Conservation (phyloP, 2,888 invertebrate genomes). For the Cyaniris semiargus region DNA sequence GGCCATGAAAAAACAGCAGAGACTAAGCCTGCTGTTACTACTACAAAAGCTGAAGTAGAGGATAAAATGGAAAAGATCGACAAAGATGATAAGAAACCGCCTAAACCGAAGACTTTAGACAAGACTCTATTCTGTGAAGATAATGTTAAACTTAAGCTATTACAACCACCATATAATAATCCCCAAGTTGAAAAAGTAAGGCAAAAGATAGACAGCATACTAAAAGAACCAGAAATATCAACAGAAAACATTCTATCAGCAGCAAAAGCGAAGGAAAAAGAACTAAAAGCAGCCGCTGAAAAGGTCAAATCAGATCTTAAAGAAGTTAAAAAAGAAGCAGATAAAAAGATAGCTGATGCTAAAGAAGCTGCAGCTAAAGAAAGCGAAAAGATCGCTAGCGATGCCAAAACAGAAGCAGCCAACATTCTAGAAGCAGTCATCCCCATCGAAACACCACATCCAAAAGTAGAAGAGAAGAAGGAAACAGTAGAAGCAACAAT, state of each 20-base stretch:
- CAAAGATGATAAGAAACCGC: conserved; percentile 57
- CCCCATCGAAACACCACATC: conserved; percentile 69
- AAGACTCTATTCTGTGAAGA: conserved; percentile 60
- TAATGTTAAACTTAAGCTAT: conserved; percentile 62
- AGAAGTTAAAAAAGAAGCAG: conserved; percentile 54
- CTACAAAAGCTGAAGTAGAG: conserved; percentile 44
- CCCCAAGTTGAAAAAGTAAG: conserved; percentile 73
- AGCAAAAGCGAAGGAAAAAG: conserved; percentile 49
- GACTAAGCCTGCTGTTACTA: conserved; percentile 37
- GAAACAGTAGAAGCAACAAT: conserved; percentile 65
- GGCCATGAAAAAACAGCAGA: conserved; percentile 49
- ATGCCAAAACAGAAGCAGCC: conserved; percentile 65
- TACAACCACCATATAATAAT: conserved; percentile 73
- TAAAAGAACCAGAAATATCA: conserved; percentile 74
- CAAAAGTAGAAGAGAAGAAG: conserved; percentile 40
- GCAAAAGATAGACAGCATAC: conserved; percentile 72
- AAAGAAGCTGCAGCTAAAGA: conserved; percentile 60
- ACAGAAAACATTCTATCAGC: conserved; percentile 66
- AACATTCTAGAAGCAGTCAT: conserved; percentile 73
- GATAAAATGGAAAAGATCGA: conserved; percentile 49
- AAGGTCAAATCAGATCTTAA: conserved; percentile 57
- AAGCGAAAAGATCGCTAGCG: conserved; percentile 55
- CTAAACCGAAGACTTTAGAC: conserved; percentile 50
- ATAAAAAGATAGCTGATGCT: conserved; percentile 53
- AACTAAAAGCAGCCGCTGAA: conserved; percentile 52